Conservation (phyloP, 2,888 invertebrate genomes). For the Crematogaster levior region DNA sequence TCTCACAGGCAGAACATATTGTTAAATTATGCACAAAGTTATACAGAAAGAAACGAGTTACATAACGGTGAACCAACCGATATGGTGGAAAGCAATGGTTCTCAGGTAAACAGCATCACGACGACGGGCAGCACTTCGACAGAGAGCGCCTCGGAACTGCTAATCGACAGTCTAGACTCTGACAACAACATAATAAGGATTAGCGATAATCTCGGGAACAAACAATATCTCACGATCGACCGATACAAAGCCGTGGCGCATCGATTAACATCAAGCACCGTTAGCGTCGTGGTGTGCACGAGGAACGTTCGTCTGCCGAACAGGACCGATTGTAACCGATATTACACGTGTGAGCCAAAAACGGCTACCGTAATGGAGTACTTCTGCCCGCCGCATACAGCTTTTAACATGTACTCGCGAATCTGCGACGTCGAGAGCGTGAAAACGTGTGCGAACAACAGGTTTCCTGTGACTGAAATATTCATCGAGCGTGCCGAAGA, state of each 20-base stretch:
- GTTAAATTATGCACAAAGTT: constrained; percentile 71
- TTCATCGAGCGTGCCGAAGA: background rate
- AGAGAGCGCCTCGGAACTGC: constrained; percentile 25
- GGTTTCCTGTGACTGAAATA: background rate
- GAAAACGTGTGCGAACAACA: constrained; percentile 78
- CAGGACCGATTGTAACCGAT: constrained; percentile 86
- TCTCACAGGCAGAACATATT: constrained; percentile 39
- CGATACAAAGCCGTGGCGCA: constrained; percentile 73
- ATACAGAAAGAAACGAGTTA: constrained; percentile 66
- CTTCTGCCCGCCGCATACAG: constrained; percentile 86
- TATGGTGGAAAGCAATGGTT: constrained; percentile 13
- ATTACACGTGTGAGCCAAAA: constrained; percentile 86
- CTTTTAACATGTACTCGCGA: constrained; percentile 85
- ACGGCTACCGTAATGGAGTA: constrained; percentile 85
- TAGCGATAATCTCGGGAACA: constrained; percentile 73
- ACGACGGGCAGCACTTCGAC: background rate
- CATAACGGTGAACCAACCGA: constrained; percentile 53
- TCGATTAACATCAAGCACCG: constrained; percentile 63
- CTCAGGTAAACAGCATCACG: constrained; percentile 13
- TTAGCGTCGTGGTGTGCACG: constrained; percentile 85
- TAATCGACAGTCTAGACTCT: constrained; percentile 54
- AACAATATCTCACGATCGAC: constrained; percentile 76
- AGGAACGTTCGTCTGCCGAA: constrained; percentile 86
- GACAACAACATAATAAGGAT: constrained; percentile 73
- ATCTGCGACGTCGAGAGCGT: constrained; percentile 85